Evolutionary conservation across 1,140 invertebrate species (phyloP).

Genomic region (Dendroctonus valens): DNA sequence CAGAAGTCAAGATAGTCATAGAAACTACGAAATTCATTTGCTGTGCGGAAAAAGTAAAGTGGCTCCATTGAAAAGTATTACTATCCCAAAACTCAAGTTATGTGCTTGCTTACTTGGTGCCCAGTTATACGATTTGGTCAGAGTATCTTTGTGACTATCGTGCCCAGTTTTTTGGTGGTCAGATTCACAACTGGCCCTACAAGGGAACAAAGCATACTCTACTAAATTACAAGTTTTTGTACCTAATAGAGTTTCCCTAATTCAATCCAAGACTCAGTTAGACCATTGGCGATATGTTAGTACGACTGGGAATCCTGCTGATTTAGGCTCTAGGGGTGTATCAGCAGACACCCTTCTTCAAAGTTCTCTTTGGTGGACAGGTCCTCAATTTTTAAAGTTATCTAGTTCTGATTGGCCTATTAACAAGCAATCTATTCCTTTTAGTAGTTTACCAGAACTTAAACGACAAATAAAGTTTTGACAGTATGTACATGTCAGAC

Average conservation of each 20-base stretch:
- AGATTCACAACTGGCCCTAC: conserved; percentile 50
- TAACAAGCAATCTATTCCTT: too few species aligned
- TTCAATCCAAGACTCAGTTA: conserved; percentile 41
- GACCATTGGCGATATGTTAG: conserved; percentile 46
- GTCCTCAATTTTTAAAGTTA: too few species aligned
- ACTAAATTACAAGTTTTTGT: conserved; percentile 44
- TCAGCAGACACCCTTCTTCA: too few species aligned
- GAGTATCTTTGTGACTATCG: conserved; percentile 16
- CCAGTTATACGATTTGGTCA: conserved; percentile 27
- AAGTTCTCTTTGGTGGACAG: too few species aligned
- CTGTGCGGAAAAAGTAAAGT: conserved; percentile 42
- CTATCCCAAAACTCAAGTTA: conserved; percentile 40
- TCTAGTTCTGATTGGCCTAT: too few species aligned
- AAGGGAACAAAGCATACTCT: conserved; percentile 37
- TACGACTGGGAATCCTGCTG: conserved; percentile 36
- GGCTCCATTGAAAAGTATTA: conserved; percentile 43
- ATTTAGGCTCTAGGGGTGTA: conserved; percentile 50
- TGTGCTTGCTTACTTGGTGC: conserved; percentile 28
- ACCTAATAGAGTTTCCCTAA: conserved; percentile 46
- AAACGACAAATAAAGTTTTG: too few species aligned
- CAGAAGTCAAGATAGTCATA: conserved; percentile 18
- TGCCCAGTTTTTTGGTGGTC: conserved; percentile 39
- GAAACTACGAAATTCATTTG: conserved; percentile 25
- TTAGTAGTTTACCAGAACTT: too few species aligned
- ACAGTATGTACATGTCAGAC: too few species aligned